These are phyloP conservation scores for Asobara japonica DNA, from an alignment of 1,140 invertebrate species.

Conservation along the genomic window DNA sequence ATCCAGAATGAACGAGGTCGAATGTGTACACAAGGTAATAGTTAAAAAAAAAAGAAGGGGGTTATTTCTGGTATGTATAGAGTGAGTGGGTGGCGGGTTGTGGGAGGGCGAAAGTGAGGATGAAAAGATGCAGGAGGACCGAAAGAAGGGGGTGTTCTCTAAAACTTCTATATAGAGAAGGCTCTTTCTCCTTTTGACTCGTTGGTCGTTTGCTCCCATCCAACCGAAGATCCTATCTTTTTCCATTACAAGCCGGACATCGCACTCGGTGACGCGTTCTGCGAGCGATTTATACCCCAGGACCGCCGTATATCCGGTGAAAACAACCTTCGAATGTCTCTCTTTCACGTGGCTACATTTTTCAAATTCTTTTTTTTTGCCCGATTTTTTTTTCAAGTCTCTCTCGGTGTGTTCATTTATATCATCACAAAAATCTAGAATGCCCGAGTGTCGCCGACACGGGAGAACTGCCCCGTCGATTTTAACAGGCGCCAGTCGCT, in stretches of 20 bases:
- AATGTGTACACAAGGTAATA: constrained; percentile 8
- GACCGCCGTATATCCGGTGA: constrained; percentile 25
- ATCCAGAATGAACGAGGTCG: background rate
- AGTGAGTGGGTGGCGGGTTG: background rate
- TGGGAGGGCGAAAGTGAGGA: too few relatives aligned
- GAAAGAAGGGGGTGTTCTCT: background rate
- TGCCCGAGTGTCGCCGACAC: background rate
- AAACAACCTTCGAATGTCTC: background rate
- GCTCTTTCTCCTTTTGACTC: constrained; percentile 10
- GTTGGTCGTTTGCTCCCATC: background rate
- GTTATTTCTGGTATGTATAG: background rate
- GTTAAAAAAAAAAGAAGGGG: background rate
- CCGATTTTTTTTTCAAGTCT: background rate
- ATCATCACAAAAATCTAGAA: constrained; percentile 17
- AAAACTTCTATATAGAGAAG: background rate
- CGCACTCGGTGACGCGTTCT: constrained; percentile 40
- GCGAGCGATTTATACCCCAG: constrained; percentile 41
- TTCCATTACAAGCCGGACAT: constrained; percentile 47
- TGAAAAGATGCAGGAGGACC: background rate
- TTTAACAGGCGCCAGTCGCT: constrained; percentile 17
- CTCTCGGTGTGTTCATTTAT: background rate
- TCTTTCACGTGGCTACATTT: background rate
- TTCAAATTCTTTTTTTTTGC: background rate
- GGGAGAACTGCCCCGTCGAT: constrained; percentile 1
- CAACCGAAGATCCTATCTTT: constrained; percentile 40